phyloP scores from a whole-genome alignment of 2,113 vertebrate species.

The Chamaea fasciata region DNA sequence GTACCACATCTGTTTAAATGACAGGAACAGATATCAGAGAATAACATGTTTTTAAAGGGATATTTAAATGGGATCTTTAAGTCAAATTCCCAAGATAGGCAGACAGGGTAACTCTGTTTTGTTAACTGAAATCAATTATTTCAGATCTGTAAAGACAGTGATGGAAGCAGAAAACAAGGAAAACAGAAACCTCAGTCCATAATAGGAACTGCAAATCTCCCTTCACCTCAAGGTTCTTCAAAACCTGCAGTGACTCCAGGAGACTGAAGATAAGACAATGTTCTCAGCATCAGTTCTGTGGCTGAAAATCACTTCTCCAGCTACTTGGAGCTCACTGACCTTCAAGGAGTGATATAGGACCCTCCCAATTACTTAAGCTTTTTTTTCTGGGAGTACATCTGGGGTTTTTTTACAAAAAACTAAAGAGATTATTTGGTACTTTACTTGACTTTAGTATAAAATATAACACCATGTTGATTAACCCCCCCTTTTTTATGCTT shows the following conservation, averaged over 20 bases:
- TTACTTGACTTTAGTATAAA: neutral
- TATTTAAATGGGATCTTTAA: neutral
- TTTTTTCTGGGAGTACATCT: neutral
- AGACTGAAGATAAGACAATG: rapidly evolving
- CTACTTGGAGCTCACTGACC: neutral
- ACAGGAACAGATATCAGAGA: neutral
- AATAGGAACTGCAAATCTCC: neutral
- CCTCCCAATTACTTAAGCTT: neutral
- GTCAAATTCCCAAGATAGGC: neutral
- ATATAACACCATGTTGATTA: neutral
- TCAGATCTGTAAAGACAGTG: neutral
- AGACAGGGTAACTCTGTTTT: neutral
- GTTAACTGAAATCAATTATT: neutral
- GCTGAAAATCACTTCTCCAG: neutral
- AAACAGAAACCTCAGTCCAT: neutral
- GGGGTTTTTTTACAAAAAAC: neutral
- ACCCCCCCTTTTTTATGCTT: neutral
- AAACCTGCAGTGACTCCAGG: neutral
- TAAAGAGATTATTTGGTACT: neutral
- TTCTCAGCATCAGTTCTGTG: neutral
- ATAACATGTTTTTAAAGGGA: neutral
- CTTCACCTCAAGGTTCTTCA: neutral
- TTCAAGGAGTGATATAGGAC: neutral
- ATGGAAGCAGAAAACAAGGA: neutral
- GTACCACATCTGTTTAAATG: neutral